Evolutionary conservation across 2,797 vertebrate genomes (phyloP).

Genomic region (Sciaenops ocellatus): DNA sequence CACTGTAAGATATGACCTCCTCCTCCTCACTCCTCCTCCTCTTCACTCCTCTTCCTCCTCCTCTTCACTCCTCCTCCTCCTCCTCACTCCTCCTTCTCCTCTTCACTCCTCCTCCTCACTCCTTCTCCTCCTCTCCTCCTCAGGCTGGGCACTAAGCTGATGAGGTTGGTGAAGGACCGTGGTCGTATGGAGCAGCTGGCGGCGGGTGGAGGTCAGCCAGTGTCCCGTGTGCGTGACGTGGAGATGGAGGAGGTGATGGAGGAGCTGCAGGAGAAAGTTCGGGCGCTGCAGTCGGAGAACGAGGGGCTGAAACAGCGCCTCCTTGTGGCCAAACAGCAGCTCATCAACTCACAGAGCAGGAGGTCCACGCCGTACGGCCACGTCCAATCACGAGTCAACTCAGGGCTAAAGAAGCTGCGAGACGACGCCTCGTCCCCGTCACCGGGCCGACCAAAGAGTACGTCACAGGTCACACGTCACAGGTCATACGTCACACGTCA

Average conservation of each 20-base stretch:
- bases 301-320: conserved; percentile 88
- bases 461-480: not conserved
- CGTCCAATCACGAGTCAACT: conserved; percentile 79
- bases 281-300: conserved; percentile 88
- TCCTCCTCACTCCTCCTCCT: too few species aligned
- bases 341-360: conserved; percentile 84
- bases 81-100: too few species aligned
- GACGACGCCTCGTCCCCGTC: conserved; percentile 56
- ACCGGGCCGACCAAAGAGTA: conserved; percentile 67
- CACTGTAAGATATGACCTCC: too few species aligned
- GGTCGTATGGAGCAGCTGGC: conserved; percentile 88
- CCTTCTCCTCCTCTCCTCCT: too few species aligned
- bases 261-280: conserved; percentile 89
- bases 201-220: conserved; percentile 70
- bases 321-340: conserved; percentile 89
- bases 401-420: conserved; percentile 66
- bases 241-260: conserved; percentile 93
- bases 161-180: conserved; percentile 92
- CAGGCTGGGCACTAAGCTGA: conserved; percentile 95
- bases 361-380: conserved; percentile 78
- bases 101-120: not conserved
- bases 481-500: not conserved
- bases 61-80: too few species aligned
- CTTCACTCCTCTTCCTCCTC: too few species aligned
- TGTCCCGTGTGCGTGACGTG: conserved; percentile 83